phyloP scores from a whole-genome alignment of 2,888 invertebrate species.

The Schizaphis graminum region DNA sequence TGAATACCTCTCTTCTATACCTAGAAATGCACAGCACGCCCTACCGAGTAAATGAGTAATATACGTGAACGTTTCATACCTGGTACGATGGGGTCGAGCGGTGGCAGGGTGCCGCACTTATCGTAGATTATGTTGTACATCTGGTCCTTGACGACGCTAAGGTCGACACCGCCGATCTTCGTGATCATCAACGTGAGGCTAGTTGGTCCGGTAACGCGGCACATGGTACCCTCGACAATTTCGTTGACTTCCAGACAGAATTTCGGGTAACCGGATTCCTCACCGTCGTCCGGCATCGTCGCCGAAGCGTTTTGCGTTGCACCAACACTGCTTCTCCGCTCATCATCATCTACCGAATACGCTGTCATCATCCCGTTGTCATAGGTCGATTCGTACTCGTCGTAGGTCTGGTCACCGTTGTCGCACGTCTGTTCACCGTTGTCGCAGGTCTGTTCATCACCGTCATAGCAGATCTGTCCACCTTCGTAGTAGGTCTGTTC shows the following conservation, averaged over 20 bases:
- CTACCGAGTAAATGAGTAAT: not conserved
- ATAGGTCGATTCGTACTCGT: too few species aligned
- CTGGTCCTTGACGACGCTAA: not conserved
- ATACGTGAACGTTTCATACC: not conserved
- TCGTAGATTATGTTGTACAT: not conserved
- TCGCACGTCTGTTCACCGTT: not conserved
- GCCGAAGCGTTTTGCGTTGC: not conserved
- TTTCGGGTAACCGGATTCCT: not conserved
- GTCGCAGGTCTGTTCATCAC: not conserved
- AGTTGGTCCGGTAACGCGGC: not conserved
- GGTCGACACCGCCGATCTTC: not conserved
- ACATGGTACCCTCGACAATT: not conserved
- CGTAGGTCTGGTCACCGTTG: too few species aligned
- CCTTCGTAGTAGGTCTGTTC: not conserved
- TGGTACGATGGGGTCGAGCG: not conserved
- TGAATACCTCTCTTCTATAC: too few species aligned
- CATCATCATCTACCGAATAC: not conserved
- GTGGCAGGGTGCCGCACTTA: not conserved
- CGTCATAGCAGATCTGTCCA: not conserved
- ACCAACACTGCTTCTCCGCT: not conserved
- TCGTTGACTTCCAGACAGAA: constrained; percentile 16
- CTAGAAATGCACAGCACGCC: not conserved
- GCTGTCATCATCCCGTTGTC: not conserved
- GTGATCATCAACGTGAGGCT: not conserved
- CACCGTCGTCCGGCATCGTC: not conserved